phyloP scores from a whole-genome alignment of 2,113 vertebrate genomes.

The Martes martes region DNA sequence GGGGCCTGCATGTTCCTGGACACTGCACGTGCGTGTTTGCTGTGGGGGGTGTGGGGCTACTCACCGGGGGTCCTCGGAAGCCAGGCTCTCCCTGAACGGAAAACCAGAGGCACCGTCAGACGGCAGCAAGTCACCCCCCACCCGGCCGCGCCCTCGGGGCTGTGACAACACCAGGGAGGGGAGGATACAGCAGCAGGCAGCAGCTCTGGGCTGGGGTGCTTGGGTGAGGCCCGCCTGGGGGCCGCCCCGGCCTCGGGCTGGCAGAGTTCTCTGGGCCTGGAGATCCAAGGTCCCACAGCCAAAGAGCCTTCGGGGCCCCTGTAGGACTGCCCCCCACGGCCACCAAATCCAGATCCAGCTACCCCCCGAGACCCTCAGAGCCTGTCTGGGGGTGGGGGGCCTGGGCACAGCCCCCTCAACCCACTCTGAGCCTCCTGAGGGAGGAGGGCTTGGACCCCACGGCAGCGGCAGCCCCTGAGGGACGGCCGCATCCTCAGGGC shows the following conservation, averaged over 20 bases:
- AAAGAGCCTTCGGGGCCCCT: not conserved
- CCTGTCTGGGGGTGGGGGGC: not conserved
- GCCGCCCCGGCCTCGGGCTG: no score
- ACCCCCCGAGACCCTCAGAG: not conserved
- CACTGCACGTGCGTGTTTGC: rapidly evolving
- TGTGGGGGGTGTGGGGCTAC: not conserved
- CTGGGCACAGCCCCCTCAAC: not conserved
- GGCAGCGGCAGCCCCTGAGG: no score
- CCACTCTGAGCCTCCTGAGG: not conserved
- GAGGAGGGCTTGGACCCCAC: not conserved
- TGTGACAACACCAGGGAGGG: not conserved
- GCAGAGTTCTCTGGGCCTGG: not conserved
- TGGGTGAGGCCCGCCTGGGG: rapidly evolving
- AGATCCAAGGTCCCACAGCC: not conserved
- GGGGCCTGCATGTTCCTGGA: rapidly evolving
- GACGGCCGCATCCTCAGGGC: rapidly evolving
- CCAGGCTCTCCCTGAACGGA: conserved; percentile 66
- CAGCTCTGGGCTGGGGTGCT: not conserved
- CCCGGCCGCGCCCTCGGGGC: rapidly evolving
- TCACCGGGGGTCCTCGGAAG: conserved; percentile 73
- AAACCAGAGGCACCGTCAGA: not conserved
- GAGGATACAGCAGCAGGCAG: rapidly evolving
- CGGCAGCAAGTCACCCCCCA: rapidly evolving
- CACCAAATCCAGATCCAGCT: rapidly evolving
- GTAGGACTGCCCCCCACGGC: not conserved